Evolutionary conservation across 2,113 vertebrate species (phyloP).

Genomic region (Cheilinus undulatus): DNA sequence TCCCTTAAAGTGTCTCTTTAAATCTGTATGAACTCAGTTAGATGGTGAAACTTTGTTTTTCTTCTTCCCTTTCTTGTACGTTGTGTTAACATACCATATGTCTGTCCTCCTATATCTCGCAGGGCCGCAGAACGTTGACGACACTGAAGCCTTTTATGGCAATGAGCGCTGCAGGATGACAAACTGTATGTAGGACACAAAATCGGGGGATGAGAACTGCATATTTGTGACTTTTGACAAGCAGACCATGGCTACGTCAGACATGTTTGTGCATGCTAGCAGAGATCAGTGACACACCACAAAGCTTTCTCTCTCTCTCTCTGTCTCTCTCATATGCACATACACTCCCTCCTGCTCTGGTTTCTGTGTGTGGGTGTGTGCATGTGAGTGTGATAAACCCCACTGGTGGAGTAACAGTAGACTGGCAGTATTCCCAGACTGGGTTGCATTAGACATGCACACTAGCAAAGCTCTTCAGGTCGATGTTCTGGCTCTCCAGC

Average conservation of each 20-base stretch:
- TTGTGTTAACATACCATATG: not conserved
- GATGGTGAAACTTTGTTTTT: not conserved
- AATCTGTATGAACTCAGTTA: not conserved
- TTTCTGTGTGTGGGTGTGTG: slow-evolving; percentile 60
- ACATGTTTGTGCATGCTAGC: slow-evolving; percentile 79
- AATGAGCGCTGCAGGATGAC: slow-evolving; percentile 25
- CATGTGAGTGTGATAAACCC: slow-evolving; percentile 76
- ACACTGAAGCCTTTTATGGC: slow-evolving; percentile 14
- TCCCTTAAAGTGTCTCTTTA: not conserved
- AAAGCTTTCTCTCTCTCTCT: slow-evolving; percentile 64
- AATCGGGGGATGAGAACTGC: slow-evolving; percentile 61
- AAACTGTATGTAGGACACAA: slow-evolving; percentile 32
- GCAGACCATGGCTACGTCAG: slow-evolving; percentile 66
- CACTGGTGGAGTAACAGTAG: slow-evolving; percentile 79
- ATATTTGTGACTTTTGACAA: slow-evolving; percentile 81
- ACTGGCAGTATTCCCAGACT: slow-evolving; percentile 82
- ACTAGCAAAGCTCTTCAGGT: slow-evolving; percentile 80
- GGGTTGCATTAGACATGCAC: slow-evolving; percentile 81
- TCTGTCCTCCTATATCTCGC: not conserved
- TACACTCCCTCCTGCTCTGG: slow-evolving; percentile 36
- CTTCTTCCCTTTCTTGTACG: not conserved
- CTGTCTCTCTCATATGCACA: slow-evolving; percentile 26
- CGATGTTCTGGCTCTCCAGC: slow-evolving; percentile 74
- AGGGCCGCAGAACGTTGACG: slow-evolving; percentile 13
- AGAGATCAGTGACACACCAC: slow-evolving; percentile 78